Evolutionary conservation across 92 coral and sea anemone genomes (phyloP).

Genomic region (Heteractis magnifica): DNA sequence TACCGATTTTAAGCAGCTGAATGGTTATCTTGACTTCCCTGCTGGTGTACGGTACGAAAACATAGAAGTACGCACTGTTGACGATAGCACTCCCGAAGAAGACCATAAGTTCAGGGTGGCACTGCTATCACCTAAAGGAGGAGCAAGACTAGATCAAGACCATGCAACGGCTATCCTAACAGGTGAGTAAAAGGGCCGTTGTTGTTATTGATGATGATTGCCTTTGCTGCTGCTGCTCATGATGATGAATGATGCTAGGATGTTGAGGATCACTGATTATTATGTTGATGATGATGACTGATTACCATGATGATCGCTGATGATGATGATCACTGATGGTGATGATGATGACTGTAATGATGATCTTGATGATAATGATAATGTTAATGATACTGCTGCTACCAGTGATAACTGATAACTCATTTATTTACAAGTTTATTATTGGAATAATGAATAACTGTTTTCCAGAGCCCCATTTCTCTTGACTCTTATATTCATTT

Average conservation of each 20-base stretch:
- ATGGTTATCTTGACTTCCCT: slow-evolving; percentile 76
- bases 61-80: slow-evolving; percentile 55
- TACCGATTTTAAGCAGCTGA: slow-evolving; percentile 59
- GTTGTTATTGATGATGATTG: background rate
- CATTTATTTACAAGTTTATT: too few species aligned
- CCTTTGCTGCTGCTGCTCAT: too few species aligned
- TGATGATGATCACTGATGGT: too few species aligned
- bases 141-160: slow-evolving; percentile 63
- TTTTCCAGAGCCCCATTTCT: too few species aligned
- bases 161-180: slow-evolving; percentile 49
- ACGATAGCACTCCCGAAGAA: slow-evolving; percentile 68
- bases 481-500: too few species aligned
- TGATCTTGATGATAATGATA: too few species aligned
- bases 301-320: too few species aligned
- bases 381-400: background rate
- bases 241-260: too few species aligned
- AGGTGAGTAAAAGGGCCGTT: slow-evolving; percentile 33
- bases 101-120: slow-evolving; percentile 59
- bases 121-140: slow-evolving; percentile 79
- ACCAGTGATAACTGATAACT: too few species aligned
- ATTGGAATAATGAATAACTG: too few species aligned
- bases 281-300: too few species aligned
- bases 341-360: background rate
- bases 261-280: too few species aligned
- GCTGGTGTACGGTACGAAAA: slow-evolving; percentile 44